These are phyloP conservation scores for Oscheius sp. DNA, from an alignment of 2,888 invertebrate genomes.

Conservation along the genomic window DNA sequence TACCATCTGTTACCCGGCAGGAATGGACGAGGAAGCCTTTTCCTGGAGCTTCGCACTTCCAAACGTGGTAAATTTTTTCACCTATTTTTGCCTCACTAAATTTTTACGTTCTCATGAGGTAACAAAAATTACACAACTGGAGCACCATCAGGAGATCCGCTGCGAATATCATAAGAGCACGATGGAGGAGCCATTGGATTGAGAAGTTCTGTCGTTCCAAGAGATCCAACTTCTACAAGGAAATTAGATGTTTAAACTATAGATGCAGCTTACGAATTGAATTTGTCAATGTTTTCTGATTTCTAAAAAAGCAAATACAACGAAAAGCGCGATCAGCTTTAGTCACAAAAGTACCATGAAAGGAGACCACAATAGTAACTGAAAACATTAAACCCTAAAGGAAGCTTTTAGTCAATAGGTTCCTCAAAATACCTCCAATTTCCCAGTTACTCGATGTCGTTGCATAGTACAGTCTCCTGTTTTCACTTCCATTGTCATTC, in stretches of 20 bases:
- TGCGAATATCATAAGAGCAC: conserved; percentile 59
- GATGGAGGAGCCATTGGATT: conserved; percentile 62
- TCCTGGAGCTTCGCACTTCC: conserved; percentile 62
- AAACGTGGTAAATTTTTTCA: conserved; percentile 66
- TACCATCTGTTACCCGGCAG: conserved; percentile 66
- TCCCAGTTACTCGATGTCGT: conserved; percentile 63
- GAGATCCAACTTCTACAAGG: conserved; percentile 23
- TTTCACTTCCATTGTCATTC: conserved; percentile 52
- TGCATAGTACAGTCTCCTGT: conserved; percentile 68
- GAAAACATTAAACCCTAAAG: conserved; percentile 62
- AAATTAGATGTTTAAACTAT: background rate
- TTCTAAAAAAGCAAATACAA: conserved; percentile 68
- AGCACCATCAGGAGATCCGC: conserved; percentile 57
- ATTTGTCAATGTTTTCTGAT: conserved; percentile 62
- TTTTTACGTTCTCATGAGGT: background rate
- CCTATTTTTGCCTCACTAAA: conserved; percentile 61
- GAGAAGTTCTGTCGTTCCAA: conserved; percentile 47
- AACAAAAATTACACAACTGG: conserved; percentile 42
- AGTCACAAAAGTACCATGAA: conserved; percentile 67
- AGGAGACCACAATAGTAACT: conserved; percentile 65
- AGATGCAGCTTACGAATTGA: conserved; percentile 40
- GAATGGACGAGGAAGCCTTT: conserved; percentile 65
- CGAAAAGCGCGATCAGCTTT: conserved; percentile 59
- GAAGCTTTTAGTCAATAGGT: background rate
- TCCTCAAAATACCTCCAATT: conserved; percentile 54